Percentiles rank a stretch among this genome's conserved stretches.
Conservation (phyloP, 1,140 invertebrate species). For the Nixonia krombeini region DNA sequence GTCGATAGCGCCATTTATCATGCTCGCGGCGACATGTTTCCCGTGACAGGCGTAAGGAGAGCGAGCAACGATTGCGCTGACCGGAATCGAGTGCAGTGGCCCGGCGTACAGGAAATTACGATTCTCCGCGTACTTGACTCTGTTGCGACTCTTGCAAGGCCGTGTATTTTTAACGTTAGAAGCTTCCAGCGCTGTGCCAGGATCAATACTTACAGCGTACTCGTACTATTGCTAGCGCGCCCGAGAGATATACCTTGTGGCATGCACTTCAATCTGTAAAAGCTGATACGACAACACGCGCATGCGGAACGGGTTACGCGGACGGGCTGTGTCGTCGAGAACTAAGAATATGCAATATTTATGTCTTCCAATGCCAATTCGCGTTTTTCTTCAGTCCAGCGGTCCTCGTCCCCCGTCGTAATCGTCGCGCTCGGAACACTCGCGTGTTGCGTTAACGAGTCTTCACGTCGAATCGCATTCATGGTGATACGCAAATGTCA, state of each 20-base stretch:
- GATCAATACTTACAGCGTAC: slow-evolving; percentile 61
- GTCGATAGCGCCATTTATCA: background rate
- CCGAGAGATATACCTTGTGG: slow-evolving; percentile 36
- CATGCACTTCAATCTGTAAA: slow-evolving; percentile 41
- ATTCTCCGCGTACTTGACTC: slow-evolving; percentile 44
- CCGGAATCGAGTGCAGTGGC: slow-evolving; percentile 28
- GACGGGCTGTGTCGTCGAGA: slow-evolving; percentile 11
- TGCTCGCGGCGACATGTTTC: background rate
- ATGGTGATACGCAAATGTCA: too few species aligned
- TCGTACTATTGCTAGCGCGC: slow-evolving; percentile 50
- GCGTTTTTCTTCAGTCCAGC: too few species aligned
- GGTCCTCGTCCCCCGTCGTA: too few species aligned
- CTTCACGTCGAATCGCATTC: too few species aligned
- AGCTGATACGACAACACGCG: slow-evolving; percentile 28
- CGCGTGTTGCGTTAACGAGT: too few species aligned
- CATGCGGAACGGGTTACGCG: slow-evolving; percentile 28
- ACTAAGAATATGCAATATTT: too few species aligned
- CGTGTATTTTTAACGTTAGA: slow-evolving; percentile 67
- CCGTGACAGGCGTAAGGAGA: background rate
- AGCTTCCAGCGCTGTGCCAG: slow-evolving; percentile 59
- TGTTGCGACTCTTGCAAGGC: slow-evolving; percentile 52
- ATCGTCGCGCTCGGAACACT: too few species aligned
- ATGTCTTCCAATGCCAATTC: too few species aligned
- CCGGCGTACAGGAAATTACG: slow-evolving; percentile 49
- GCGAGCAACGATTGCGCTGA: slow-evolving; percentile 14